These are phyloP conservation scores for Tamias sibiricus DNA, from an alignment of 2,113 vertebrate genomes.

Conservation along the genomic window DNA sequence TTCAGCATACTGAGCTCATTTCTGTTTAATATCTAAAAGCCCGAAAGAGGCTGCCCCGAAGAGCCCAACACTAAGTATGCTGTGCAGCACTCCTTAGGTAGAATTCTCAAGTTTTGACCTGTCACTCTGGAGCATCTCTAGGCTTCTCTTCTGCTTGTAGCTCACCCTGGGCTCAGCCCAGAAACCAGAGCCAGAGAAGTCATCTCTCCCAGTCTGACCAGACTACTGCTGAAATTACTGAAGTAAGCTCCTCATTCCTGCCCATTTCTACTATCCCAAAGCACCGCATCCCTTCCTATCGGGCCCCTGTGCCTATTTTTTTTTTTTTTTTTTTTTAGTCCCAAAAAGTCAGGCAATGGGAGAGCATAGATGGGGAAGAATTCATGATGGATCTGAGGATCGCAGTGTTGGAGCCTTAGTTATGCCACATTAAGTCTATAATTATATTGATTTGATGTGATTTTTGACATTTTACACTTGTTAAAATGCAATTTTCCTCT, in stretches of 20 bases:
- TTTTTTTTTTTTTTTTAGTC: no score
- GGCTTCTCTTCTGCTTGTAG: constrained; percentile 16
- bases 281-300: not conserved
- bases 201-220: not conserved
- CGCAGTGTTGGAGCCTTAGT: constrained; percentile 42
- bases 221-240: not conserved
- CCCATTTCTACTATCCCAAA: not conserved
- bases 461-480: constrained; percentile 71
- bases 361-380: not conserved
- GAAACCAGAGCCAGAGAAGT: not conserved
- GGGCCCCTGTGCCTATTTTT: constrained; percentile 34
- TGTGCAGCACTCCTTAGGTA: not conserved
- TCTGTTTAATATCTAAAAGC: constrained; percentile 60
- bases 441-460: constrained; percentile 69
- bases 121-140: not conserved
- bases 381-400: not conserved
- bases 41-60: constrained; percentile 62
- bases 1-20: constrained; percentile 68
- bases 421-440: constrained; percentile 61
- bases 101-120: not conserved
- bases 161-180: not conserved
- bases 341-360: not conserved
- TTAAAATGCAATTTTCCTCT: constrained; percentile 75
- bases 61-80: constrained; percentile 30
- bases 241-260: not conserved